Evolutionary conservation across 2,113 vertebrate genomes (phyloP).

Genomic region (Channa maculata): DNA sequence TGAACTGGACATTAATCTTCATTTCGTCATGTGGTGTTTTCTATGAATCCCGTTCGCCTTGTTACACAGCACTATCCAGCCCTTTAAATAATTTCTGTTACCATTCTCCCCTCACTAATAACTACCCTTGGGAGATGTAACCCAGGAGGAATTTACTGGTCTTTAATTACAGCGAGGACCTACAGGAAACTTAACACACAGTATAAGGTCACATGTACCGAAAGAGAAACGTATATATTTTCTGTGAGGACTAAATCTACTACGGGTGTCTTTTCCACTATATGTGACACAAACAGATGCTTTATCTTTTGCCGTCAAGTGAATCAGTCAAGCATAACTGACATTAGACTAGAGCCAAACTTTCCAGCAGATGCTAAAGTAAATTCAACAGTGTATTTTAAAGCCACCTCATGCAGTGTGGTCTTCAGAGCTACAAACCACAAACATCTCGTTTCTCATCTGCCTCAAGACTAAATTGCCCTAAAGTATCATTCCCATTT

Average conservation of each 20-base stretch:
- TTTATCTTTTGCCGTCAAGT: constrained; percentile 6
- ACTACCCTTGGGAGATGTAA: background rate
- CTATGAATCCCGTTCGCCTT: constrained; percentile 48
- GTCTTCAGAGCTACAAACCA: constrained; percentile 46
- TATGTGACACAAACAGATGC: background rate
- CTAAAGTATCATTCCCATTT: constrained; percentile 79
- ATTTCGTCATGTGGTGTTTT: constrained; percentile 34
- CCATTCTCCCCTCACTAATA: background rate
- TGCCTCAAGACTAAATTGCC: constrained; percentile 77
- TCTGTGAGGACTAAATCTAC: background rate
- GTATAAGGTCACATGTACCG: background rate
- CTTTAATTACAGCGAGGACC: background rate
- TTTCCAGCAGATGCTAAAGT: constrained; percentile 26
- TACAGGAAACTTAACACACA: background rate
- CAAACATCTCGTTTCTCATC: constrained; percentile 67
- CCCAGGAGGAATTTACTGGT: constrained; percentile 2
- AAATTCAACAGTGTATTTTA: constrained; percentile 8
- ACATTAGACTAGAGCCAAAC: constrained; percentile 8
- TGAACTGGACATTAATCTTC: constrained; percentile 50
- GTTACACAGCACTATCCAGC: constrained; percentile 1
- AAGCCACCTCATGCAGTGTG: constrained; percentile 35
- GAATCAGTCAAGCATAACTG: constrained; percentile 13
- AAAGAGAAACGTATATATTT: background rate
- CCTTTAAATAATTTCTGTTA: constrained; percentile 41
- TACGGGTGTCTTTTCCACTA: constrained; percentile 2